Evolutionary conservation across 53 echinoderm and acorn worm species (phyloP).

Genomic region (Paracentrotus lividus): DNA sequence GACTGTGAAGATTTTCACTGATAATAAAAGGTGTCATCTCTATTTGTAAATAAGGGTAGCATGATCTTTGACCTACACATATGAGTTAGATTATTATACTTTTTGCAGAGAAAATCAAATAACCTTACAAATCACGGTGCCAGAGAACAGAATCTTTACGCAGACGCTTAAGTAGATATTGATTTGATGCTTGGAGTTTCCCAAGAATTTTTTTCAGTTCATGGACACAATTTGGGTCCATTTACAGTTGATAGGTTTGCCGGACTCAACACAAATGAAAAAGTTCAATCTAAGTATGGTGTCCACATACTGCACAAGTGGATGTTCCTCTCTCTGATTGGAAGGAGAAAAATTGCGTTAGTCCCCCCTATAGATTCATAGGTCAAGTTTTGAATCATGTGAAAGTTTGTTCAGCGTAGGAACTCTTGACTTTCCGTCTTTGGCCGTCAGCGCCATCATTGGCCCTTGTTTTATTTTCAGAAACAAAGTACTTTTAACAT

Average conservation of each 20-base stretch:
- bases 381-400: background rate
- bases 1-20: too few relatives aligned
- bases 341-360: background rate
- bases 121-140: too few relatives aligned
- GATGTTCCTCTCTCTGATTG: background rate
- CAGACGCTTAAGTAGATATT: background rate
- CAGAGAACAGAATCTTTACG: too few relatives aligned
- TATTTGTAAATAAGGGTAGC: too few relatives aligned
- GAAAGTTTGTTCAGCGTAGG: background rate
- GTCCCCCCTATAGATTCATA: constrained; percentile 49
- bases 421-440: background rate
- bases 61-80: too few relatives aligned
- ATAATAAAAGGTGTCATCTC: too few relatives aligned
- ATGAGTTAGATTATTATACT: too few relatives aligned
- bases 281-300: background rate
- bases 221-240: constrained; percentile 69
- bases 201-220: background rate
- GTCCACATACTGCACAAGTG: background rate
- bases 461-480: background rate
- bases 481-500: background rate
- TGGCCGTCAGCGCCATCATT: background rate
- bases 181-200: background rate
- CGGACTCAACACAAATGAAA: background rate
- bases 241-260: constrained; percentile 79
- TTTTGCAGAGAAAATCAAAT: too few relatives aligned